Evolutionary conservation across 2,797 vertebrate genomes (phyloP).

Genomic region (Cercopithecus hamlyni): DNA sequence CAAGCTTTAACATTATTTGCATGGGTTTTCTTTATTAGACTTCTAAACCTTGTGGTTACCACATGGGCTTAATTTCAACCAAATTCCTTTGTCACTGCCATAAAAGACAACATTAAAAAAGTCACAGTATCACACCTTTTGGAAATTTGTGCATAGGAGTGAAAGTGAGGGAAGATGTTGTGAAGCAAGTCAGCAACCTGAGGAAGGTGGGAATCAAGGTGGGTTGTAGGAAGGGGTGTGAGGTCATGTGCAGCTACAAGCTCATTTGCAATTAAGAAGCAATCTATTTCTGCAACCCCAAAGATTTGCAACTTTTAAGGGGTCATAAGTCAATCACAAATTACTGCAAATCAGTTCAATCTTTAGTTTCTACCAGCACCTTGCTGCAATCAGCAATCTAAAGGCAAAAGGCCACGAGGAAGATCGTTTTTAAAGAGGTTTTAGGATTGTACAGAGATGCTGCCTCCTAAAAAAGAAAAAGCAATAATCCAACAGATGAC

Average conservation of each 20-base stretch:
- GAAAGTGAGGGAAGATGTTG: not conserved
- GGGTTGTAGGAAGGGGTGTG: not conserved
- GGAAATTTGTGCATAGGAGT: not conserved
- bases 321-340: conserved; percentile 22
- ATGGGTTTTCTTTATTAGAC: conserved; percentile 25
- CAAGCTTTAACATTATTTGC: conserved; percentile 16
- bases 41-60: conserved; percentile 11
- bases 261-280: not conserved
- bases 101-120: not conserved
- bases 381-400: not conserved
- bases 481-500: not conserved
- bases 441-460: not conserved
- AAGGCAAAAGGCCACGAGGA: not conserved
- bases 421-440: not conserved
- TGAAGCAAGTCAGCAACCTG: not conserved
- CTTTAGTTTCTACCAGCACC: not conserved
- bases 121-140: not conserved
- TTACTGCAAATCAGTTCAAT: not conserved
- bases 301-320: not conserved
- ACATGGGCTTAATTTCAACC: conserved; percentile 20
- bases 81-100: not conserved
- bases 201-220: not conserved
- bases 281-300: not conserved
- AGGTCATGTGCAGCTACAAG: not conserved
- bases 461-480: not conserved